phyloP scores from a whole-genome alignment of 2,888 invertebrate genomes.

The Tupiocoris notatus region DNA sequence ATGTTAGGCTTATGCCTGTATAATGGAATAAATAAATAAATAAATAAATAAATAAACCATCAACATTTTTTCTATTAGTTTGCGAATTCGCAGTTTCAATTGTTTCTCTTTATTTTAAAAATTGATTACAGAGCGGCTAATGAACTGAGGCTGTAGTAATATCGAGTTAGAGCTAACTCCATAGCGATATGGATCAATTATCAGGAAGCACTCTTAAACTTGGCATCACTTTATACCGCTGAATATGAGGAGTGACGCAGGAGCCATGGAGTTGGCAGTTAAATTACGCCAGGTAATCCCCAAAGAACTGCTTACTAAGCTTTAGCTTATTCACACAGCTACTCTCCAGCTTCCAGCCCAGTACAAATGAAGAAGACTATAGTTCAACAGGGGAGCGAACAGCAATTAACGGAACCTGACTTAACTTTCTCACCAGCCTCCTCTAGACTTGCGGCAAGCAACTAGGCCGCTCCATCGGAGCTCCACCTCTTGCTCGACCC shows the following conservation, averaged over 20 bases:
- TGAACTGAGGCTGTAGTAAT: no score
- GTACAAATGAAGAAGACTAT: constrained; percentile 32
- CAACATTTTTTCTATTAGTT: no score
- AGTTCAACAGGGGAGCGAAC: constrained; percentile 35
- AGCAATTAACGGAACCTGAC: constrained; percentile 36
- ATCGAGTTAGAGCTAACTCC: no score
- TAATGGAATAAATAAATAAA: no score
- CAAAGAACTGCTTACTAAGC: constrained; percentile 40
- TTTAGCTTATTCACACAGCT: constrained; percentile 26
- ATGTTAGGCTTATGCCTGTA: no score
- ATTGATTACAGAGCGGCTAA: no score
- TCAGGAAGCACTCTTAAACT: no score
- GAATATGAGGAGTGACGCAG: background rate
- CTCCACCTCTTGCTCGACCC: background rate
- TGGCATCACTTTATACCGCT: no score
- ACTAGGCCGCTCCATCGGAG: background rate
- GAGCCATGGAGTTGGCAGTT: constrained; percentile 17
- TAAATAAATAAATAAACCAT: no score
- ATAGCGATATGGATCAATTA: no score
- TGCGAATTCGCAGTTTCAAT: no score
- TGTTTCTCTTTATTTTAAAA: no score
- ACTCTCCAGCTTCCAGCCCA: background rate
- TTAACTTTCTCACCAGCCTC: background rate
- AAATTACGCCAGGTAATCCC: constrained; percentile 35
- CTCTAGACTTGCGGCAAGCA: background rate